These are phyloP conservation scores for Caretta caretta DNA, from an alignment of 2,113 vertebrate species.

Conservation along the genomic window DNA sequence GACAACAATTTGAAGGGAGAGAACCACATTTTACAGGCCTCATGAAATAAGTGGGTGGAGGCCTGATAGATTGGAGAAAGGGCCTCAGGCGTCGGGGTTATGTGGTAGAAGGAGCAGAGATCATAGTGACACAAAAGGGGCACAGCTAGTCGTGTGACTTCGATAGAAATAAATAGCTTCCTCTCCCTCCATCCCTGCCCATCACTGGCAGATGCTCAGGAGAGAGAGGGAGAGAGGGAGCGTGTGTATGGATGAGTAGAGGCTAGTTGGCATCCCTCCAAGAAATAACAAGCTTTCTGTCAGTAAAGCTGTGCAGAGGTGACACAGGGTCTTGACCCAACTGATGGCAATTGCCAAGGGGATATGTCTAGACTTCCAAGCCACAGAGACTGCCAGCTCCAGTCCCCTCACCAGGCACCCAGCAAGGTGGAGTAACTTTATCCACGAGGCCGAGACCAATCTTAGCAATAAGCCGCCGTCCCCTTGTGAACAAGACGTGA, in stretches of 20 bases:
- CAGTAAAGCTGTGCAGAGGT: not conserved
- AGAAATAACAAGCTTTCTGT: not conserved
- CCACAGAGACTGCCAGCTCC: not conserved
- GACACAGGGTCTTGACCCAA: not conserved
- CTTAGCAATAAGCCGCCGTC: not conserved
- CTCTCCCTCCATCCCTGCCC: not conserved
- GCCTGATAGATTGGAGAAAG: too few relatives aligned
- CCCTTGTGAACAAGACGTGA: too few relatives aligned
- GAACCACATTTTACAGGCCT: not conserved
- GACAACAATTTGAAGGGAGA: not conserved
- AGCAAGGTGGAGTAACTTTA: accelerated
- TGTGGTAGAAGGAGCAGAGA: not conserved
- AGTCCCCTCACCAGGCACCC: not conserved
- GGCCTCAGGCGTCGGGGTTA: not conserved
- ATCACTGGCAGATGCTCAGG: not conserved
- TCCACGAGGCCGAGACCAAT: accelerated
- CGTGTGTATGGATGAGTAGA: not conserved
- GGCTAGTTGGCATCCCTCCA: not conserved
- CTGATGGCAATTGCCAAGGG: not conserved
- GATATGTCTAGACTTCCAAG: not conserved
- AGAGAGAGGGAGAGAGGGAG: not conserved
- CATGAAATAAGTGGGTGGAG: not conserved
- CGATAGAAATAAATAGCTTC: not conserved
- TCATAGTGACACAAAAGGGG: not conserved
- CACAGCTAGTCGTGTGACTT: not conserved